Evolutionary conservation across 2,888 invertebrate species (phyloP).

Genomic region (Notodromas monacha): DNA sequence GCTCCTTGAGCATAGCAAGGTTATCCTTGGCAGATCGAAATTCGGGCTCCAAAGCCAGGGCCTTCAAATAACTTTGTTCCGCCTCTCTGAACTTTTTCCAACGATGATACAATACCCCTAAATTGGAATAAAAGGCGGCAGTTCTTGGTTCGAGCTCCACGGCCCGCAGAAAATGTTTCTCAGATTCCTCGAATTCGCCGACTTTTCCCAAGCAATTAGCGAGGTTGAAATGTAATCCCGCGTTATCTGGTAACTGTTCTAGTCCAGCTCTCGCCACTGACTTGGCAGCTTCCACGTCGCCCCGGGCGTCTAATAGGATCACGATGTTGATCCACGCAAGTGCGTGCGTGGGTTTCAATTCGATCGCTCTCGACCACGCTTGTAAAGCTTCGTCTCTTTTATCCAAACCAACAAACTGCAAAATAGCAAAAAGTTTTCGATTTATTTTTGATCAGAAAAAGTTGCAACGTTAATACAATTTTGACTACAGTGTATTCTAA

Average conservation of each 20-base stretch:
- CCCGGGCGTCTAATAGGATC: conserved; percentile 45
- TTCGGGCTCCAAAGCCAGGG: conserved; percentile 34
- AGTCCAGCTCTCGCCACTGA: conserved; percentile 34
- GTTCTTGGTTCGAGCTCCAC: conserved; percentile 29
- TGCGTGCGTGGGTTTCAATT: conserved; percentile 36
- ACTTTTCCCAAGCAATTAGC: conserved; percentile 63
- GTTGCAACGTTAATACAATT: too few relatives aligned
- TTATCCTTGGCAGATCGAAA: conserved; percentile 34
- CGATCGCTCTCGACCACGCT: conserved; percentile 49
- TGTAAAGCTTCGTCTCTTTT: conserved; percentile 34
- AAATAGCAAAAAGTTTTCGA: conserved; percentile 12
- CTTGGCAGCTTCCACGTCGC: conserved; percentile 31
- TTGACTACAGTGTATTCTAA: too few relatives aligned
- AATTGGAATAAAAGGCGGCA: conserved; percentile 55
- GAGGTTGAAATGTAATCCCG: conserved; percentile 46
- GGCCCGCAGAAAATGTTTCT: conserved; percentile 40
- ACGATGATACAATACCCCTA: conserved; percentile 72
- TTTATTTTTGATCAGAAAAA: too few relatives aligned
- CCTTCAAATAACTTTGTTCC: conserved; percentile 33
- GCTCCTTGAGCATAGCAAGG: too few relatives aligned
- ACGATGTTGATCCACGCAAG: conserved; percentile 75
- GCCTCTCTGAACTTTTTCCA: conserved; percentile 48
- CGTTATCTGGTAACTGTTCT: conserved; percentile 31
- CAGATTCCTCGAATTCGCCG: conserved; percentile 38
- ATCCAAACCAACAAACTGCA: conserved; percentile 41